These are phyloP conservation scores for Benitochromis conjunctus DNA, from an alignment of 2,113 vertebrate species.

Conservation along the genomic window DNA sequence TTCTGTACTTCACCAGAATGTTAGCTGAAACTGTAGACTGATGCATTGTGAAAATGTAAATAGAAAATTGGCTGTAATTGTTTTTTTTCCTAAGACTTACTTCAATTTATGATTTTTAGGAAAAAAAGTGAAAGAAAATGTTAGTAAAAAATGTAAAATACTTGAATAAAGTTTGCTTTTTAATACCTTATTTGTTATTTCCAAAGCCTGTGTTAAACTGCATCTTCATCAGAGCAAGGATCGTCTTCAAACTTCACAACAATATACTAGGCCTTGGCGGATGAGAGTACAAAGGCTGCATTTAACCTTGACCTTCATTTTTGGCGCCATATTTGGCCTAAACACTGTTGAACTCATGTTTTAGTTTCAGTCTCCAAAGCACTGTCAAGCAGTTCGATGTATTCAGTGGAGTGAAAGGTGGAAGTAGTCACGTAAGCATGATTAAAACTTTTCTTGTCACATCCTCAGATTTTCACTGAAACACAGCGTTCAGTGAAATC, in stretches of 20 bases:
- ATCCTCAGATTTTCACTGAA: neutral
- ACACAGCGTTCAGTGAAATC: neutral
- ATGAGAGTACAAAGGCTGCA: neutral
- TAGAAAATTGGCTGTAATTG: neutral
- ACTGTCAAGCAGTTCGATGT: neutral
- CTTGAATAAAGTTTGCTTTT: neutral
- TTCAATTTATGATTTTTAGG: neutral
- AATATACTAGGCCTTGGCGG: neutral
- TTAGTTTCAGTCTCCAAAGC: neutral
- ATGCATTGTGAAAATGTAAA: neutral
- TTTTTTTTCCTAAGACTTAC: neutral
- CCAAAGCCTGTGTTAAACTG: neutral
- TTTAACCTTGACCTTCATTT: neutral
- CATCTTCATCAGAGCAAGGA: neutral
- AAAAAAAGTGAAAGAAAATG: neutral
- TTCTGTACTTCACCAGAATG: constrained; percentile 67
- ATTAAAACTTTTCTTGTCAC: neutral
- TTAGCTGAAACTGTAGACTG: neutral
- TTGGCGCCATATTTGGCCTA: neutral
- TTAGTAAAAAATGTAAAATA: neutral
- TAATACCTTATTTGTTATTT: neutral
- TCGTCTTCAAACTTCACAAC: neutral
- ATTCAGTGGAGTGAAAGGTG: neutral
- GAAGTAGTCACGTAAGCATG: neutral
- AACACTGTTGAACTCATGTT: neutral